Base-by-base conservation (phyloP, 1,140 invertebrate genomes). In the Drosophila micromelanica region DNA sequence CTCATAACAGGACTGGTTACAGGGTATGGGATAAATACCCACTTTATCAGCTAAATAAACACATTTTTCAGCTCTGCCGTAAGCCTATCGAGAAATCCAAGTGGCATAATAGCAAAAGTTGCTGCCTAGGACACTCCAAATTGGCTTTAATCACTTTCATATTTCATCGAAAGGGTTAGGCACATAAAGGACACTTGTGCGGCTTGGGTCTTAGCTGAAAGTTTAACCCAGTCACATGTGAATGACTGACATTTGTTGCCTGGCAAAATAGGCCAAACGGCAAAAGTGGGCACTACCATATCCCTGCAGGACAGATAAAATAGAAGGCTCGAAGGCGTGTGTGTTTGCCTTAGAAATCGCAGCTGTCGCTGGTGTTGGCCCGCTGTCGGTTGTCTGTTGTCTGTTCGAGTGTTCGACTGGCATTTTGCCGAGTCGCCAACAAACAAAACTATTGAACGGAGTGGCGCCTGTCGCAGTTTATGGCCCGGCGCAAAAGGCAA, bases 401-500 rank as follows among this genome's bases (percentile, higher is more conserved):
- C 9, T 13, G 48, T 17, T 37, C 15, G 43, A 30, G 8, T 27
- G 30, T 62, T 40, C n/a, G 20, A 23, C 45, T 89, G 84, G 84
- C 84, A 89, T 79, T 79, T 71, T 87, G 84, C 82, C 82, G 76
- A 87, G 79, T 89, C 78, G 84, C 76, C 79, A 79, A 78, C 80
- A 85, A 75, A 72, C 64, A 76, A 79, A 87, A 87, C 84, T 87
- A 87, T 89, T 78, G 84, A 86, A 89, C 84, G 70, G 61, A 78
- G 64, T 78, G 84, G 84, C 78, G 84, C 82, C 82, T 80, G 80
- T 76, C 80, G 80, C 76, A 78, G 71, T 82, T 84, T 84, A 81
- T 81, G 80, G 77, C 61, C 40, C 57, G 59, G 8, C 35, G 49
- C 60, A 69, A 73, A 89, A 73, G 61, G 76, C 84, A 87, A 87